Evolutionary conservation across 2,113 vertebrate species (phyloP), one percentile per base, ranked within the genome.

Genomic region (Prolemur simus): DNA sequence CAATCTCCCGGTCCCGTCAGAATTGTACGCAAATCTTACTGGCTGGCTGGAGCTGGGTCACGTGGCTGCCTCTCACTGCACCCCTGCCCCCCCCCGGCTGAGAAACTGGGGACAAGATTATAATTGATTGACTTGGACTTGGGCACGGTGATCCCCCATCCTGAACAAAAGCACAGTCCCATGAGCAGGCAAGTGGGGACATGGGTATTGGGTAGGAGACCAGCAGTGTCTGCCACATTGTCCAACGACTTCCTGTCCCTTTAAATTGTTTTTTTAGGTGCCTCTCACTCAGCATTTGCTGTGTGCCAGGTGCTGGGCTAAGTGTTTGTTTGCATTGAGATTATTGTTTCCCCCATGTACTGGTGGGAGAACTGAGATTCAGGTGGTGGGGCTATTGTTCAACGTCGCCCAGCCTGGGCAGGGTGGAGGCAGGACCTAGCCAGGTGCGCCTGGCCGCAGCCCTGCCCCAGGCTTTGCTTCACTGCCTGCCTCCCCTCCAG

Each of bases 221-320:
- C 69, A 76, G 87, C 20, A 11, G 71, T 0, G 0, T 3, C 27
- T 6, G 34, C 45, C 45, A 29, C 2, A 0, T 13, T 23, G 39
- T 13, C 56, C 39, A 32, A 1, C 0, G 2, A 3, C 42, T 39
- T 60, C 32, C 39, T 29, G 60, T 45, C 49, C 39, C 42, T 78
- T 87, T 34, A 5, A 21, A 27, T 37, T 52, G 4, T 34, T 73
- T 54, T 58, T 21, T 17, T 0, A 20, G 76, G 27, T 5, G 6
- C 66, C 45, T 86, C 49, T 68, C 25, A 20, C 12, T 52, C 8
- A 14, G 3, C 2, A 1, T 42, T 14, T 18, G 6, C 23, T 29
- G 18, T 32, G 52, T 27, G 14, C 37, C 37, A 8, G 58, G 15
- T 25, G 2, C 60, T 34, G 49, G 49, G 69, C 17, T 73, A 2